phyloP scores from a whole-genome alignment of 2,113 vertebrate genomes.

The Dasyurus viverrinus region DNA sequence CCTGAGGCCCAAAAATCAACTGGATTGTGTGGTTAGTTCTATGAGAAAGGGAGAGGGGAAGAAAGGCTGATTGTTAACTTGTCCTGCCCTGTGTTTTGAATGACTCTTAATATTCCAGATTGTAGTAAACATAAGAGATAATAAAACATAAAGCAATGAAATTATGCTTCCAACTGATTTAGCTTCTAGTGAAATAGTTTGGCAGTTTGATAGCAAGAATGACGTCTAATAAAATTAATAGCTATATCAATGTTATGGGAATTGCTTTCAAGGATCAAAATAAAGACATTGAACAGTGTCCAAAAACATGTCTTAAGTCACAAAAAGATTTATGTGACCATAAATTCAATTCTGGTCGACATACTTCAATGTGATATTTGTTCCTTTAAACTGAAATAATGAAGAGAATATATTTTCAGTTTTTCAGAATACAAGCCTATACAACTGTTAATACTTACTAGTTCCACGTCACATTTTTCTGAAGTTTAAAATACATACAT shows the following conservation, averaged over 20 bases:
- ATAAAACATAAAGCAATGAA: conserved; percentile 74
- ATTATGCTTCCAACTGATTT: conserved; percentile 77
- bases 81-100: not conserved
- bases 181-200: conserved; percentile 71
- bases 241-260: conserved; percentile 35
- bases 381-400: not conserved
- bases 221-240: conserved; percentile 65
- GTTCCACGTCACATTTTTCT: not conserved
- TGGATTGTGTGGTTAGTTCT: not conserved
- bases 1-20: not conserved
- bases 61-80: not conserved
- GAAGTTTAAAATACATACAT: not conserved
- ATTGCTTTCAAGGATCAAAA: not conserved
- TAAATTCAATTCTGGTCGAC: not conserved
- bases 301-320: not conserved
- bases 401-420: not conserved
- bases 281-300: not conserved
- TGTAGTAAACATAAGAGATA: conserved; percentile 75
- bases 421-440: not conserved
- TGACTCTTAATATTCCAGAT: conserved; percentile 73
- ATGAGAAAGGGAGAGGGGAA: not conserved
- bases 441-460: not conserved
- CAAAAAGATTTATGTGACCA: not conserved
- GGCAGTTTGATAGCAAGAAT: conserved; percentile 73
- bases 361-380: not conserved